These are phyloP conservation scores for Cheiracanthium punctorium DNA, from an alignment of 2,888 invertebrate species.

Conservation along the genomic window DNA sequence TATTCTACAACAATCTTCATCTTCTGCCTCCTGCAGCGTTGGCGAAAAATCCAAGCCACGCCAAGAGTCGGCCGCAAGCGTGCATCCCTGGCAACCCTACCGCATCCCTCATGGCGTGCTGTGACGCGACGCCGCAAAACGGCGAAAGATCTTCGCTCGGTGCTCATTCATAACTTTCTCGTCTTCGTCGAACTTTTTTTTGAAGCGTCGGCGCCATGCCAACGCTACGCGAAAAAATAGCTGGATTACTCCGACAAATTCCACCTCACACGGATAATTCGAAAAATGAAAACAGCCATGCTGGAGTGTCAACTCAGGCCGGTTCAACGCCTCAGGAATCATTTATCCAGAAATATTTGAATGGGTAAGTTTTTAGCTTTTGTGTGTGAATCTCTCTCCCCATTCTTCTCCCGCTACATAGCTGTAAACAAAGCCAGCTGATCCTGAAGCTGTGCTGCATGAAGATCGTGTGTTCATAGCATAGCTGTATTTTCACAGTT, in stretches of 20 bases:
- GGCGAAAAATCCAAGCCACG: neutral
- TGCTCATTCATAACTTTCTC: neutral
- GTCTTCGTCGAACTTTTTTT: neutral
- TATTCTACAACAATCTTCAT: neutral
- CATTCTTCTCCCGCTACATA: neutral
- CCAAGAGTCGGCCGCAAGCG: neutral
- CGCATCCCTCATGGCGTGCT: slow-evolving; percentile 16
- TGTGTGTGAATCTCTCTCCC: no score
- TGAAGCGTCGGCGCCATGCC: slow-evolving; percentile 47
- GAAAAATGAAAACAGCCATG: slow-evolving; percentile 27
- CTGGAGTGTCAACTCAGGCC: slow-evolving; percentile 15
- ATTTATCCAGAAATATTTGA: slow-evolving; percentile 68
- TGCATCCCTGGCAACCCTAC: slow-evolving; percentile 12
- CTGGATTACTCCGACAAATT: slow-evolving; percentile 58
- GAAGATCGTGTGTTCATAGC: no score
- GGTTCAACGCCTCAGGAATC: slow-evolving; percentile 46
- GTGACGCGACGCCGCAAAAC: slow-evolving; percentile 31
- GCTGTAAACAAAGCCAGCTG: slow-evolving; percentile 8
- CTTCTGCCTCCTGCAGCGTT: neutral
- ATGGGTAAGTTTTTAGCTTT: slow-evolving; percentile 59
- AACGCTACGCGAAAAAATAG: slow-evolving; percentile 66
- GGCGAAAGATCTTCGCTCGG: neutral
- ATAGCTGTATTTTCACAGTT: no score
- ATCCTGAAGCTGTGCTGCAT: neutral
- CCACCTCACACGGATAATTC: slow-evolving; percentile 51